These are phyloP conservation scores for Heterochromis multidens DNA, from an alignment of 2,113 vertebrate species.

Conservation along the genomic window DNA sequence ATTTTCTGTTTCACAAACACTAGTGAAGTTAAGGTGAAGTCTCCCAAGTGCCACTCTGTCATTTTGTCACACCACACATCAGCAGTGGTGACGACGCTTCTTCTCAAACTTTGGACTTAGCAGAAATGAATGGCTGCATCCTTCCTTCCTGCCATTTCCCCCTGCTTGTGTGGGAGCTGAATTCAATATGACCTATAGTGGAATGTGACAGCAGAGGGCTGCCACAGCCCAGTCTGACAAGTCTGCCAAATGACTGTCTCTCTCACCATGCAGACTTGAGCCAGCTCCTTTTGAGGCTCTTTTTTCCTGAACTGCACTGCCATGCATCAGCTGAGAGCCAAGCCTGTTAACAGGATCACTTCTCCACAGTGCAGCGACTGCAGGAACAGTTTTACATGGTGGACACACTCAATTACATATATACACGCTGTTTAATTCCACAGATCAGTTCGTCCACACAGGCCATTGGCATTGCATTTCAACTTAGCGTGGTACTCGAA, in stretches of 20 bases:
- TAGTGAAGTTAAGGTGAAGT: neutral
- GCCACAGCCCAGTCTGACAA: conserved; percentile 17
- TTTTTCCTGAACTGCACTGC: neutral
- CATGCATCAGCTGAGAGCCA: neutral
- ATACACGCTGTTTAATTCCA: neutral
- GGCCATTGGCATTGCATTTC: neutral
- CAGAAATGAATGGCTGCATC: neutral
- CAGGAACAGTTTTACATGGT: neutral
- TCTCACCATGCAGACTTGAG: neutral
- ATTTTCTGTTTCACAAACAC: neutral
- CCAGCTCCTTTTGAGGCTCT: conserved; percentile 2
- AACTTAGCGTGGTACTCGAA: neutral
- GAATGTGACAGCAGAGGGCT: conserved; percentile 29
- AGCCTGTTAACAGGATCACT: neutral
- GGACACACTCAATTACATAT: neutral
- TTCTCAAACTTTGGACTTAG: neutral
- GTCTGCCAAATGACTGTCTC: conserved; percentile 9
- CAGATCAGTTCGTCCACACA: neutral
- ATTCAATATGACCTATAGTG: conserved; percentile 27
- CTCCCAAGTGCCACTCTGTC: neutral
- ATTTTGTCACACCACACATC: neutral
- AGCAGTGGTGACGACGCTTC: neutral
- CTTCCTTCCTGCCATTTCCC: neutral
- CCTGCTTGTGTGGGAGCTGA: neutral
- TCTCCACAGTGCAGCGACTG: neutral